Percentiles rank a stretch among this genome's conserved stretches.
Evolutionary conservation across 2,888 invertebrate species (phyloP).

Genomic region (Parelbella ahira): DNA sequence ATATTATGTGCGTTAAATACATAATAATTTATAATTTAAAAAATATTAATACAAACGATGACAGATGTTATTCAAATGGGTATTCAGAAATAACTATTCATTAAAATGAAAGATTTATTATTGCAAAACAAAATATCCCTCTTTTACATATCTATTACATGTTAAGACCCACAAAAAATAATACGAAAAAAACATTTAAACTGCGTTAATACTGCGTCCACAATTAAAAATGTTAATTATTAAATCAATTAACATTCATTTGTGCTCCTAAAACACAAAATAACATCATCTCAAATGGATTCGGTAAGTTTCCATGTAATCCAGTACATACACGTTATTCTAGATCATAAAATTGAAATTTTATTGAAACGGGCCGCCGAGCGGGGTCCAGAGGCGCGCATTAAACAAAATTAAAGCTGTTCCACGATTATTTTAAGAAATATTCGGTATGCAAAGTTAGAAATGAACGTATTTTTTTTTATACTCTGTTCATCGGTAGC

Average conservation of each 20-base stretch:
- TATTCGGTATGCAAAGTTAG: constrained; percentile 17
- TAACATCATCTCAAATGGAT: constrained; percentile 4
- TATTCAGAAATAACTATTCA: too few relatives aligned
- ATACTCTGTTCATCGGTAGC: constrained; percentile 13
- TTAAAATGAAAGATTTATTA: too few relatives aligned
- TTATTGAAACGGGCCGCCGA: constrained; percentile 28
- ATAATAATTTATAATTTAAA: too few relatives aligned
- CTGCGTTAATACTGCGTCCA: too few relatives aligned
- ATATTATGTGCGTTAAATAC: too few relatives aligned
- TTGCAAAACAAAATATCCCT: too few relatives aligned
- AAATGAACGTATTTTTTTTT: constrained; percentile 7
- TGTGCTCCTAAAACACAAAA: not conserved
- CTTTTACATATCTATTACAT: too few relatives aligned
- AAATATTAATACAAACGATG: too few relatives aligned
- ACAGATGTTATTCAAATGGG: too few relatives aligned
- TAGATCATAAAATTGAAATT: constrained; percentile 32
- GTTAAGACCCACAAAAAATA: too few relatives aligned
- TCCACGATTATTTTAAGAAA: constrained; percentile 24
- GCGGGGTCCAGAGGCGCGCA: constrained; percentile 21
- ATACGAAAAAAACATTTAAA: too few relatives aligned
- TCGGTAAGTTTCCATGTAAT: constrained; percentile 26
- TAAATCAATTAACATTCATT: not conserved
- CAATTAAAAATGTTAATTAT: constrained; percentile 10
- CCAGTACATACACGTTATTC: constrained; percentile 27
- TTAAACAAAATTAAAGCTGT: constrained; percentile 26